Conservation (phyloP, 1,140 invertebrate genomes). For the Amyelois transitella region DNA sequence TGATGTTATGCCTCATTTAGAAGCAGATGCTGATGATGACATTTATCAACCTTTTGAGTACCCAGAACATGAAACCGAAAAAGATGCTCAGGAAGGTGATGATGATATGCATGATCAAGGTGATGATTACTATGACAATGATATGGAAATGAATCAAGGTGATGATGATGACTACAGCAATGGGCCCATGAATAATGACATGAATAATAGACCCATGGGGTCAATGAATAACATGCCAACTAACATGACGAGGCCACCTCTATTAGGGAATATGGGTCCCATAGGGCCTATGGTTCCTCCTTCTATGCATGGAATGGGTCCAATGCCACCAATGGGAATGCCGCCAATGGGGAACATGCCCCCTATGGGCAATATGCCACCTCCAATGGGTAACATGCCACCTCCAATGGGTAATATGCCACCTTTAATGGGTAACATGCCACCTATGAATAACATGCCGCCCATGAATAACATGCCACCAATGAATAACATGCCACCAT, state of each 20-base stretch:
- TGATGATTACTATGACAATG: constrained; percentile 45
- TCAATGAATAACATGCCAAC: constrained; percentile 43
- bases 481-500: constrained; percentile 21
- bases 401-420: constrained; percentile 36
- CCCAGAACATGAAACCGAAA: constrained; percentile 43
- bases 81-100: constrained; percentile 31
- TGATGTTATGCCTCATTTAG: constrained; percentile 81
- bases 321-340: constrained; percentile 28
- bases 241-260: constrained; percentile 42
- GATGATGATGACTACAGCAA: constrained; percentile 50
- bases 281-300: constrained; percentile 36
- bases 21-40: constrained; percentile 76
- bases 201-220: constrained; percentile 22
- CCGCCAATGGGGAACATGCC: constrained; percentile 41
- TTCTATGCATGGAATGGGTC: constrained; percentile 39
- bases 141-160: constrained; percentile 37
- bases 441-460: constrained; percentile 31
- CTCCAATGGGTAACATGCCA: constrained; percentile 38
- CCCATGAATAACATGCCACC: constrained; percentile 38
- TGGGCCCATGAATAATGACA: constrained; percentile 31
- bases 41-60: constrained; percentile 62
- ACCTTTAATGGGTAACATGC: constrained; percentile 37
- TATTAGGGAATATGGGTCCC: constrained; percentile 39
- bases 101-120: constrained; percentile 45
- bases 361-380: constrained; percentile 13